Conservation (phyloP, 2,888 invertebrate species). For the Tortrix viridana region DNA sequence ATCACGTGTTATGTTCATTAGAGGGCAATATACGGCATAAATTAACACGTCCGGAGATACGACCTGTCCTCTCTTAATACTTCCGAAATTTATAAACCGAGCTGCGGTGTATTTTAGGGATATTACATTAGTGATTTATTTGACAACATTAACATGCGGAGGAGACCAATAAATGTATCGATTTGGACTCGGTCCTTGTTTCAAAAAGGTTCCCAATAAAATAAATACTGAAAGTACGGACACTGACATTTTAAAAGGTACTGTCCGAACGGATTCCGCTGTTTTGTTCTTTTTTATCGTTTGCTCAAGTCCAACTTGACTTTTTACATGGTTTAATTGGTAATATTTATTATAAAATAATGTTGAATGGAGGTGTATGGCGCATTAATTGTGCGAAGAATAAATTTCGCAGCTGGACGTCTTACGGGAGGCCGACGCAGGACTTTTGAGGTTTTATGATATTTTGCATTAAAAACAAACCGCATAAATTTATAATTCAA, state of each 20-base stretch:
- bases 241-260: conserved; percentile 57
- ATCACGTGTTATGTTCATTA: conserved; percentile 39
- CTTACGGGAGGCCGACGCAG: conserved; percentile 18
- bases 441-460: conserved; percentile 28
- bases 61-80: conserved; percentile 62
- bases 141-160: conserved; percentile 67
- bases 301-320: conserved; percentile 10
- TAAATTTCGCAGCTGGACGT: conserved; percentile 51
- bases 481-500: conserved; percentile 31
- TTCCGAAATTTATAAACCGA: conserved; percentile 69
- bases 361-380: conserved; percentile 34
- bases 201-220: conserved; percentile 61
- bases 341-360: conserved; percentile 33
- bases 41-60: conserved; percentile 40
- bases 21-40: conserved; percentile 33
- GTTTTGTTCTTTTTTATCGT: conserved; percentile 21
- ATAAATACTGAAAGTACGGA: conserved; percentile 59
- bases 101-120: conserved; percentile 68
- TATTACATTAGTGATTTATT: conserved; percentile 78
- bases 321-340: conserved; percentile 38
- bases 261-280: conserved; percentile 42
- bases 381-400: conserved; percentile 48
- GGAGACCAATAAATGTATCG: conserved; percentile 73
- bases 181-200: conserved; percentile 71
- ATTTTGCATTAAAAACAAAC: conserved; percentile 36